Evolutionary conservation across 1,140 invertebrate species (phyloP), one percentile per base, ranked within the genome.

Genomic region (Bombus confusus): DNA sequence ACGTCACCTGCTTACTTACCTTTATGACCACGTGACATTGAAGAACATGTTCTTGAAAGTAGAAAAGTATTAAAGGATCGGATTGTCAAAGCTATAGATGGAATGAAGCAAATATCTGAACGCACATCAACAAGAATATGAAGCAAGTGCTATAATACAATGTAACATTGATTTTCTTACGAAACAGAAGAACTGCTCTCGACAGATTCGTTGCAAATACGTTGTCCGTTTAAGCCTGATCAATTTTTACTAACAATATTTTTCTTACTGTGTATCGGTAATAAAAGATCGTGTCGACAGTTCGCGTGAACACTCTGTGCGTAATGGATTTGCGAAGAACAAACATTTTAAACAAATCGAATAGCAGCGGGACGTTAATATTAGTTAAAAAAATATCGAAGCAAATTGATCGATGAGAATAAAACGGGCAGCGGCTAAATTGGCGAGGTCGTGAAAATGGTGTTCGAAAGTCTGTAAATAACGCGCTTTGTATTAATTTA

Each of bases 401-500:
- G 22, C 2, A 47, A 64, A 75, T 64, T 41, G 59, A 85, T 85
- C n/a, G 59, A 68, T 43, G 37, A 31, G 34, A 72, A 80, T 76
- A 47, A 83, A 83, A 59, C 18, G 47, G 15, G 57, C 64, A 39
- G 28, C 43, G 41, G 57, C 62, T 76, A 84, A 37, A 68, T 39
- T 76, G 69, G 64, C 64, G 74, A 31, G 68, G 78, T 62, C 75
- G 66, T 57, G 85, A 82, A 82, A 80, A 83, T 73, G 84, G 43
- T 69, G 76, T 85, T 86, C 71, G 84, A 78, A 86, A 86, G 86
- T 83, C 85, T 89, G 88, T 91, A 91, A 91, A 91, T 91, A 91
- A 91, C 83, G 86, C 85, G 86, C 88, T 90, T 88, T 83, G 85
- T 85, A 90, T 91, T 91, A 91, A 91, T 91, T 91, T 91, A 91